Percentiles rank a stretch among this genome's conserved stretches.
These are phyloP conservation scores for Gasteruption jaculator DNA, from an alignment of 2,888 invertebrate species.

Conservation along the genomic window DNA sequence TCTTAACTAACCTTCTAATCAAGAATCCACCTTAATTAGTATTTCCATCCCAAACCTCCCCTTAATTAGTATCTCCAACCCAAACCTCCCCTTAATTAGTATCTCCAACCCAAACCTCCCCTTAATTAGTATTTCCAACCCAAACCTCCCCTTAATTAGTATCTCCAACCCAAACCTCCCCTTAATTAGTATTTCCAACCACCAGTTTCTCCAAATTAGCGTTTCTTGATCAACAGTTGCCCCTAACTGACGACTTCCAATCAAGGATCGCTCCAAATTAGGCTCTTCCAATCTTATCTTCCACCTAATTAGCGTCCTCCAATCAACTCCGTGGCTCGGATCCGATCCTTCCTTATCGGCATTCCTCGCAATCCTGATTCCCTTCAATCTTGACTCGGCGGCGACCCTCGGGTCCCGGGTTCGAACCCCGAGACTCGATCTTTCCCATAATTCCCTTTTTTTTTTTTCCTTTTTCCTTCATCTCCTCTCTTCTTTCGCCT, in stretches of 20 bases:
- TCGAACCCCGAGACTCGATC: not conserved
- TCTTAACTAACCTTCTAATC: too few species aligned
- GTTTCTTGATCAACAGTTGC: conserved; percentile 5
- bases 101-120: too few species aligned
- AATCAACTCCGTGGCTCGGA: not conserved
- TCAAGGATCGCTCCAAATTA: conserved; percentile 5
- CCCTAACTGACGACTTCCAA: not conserved
- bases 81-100: too few species aligned
- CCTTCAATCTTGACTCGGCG: not conserved
- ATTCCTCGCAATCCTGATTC: not conserved
- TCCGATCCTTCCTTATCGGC: not conserved
- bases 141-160: too few species aligned
- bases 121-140: too few species aligned
- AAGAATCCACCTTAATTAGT: too few species aligned
- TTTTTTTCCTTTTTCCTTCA: conserved; percentile 2
- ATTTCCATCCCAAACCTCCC: too few species aligned
- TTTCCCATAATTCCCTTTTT: conserved; percentile 5
- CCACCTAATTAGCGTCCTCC: not conserved
- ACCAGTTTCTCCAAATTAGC: too few species aligned
- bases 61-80: too few species aligned
- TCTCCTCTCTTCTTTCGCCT: too few species aligned
- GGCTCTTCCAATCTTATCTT: not conserved
- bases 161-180: too few species aligned
- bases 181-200: too few species aligned
- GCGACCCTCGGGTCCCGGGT: not conserved